Evolutionary conservation across 2,797 vertebrate genomes (phyloP).

Genomic region (Heterohyrax brucei): DNA sequence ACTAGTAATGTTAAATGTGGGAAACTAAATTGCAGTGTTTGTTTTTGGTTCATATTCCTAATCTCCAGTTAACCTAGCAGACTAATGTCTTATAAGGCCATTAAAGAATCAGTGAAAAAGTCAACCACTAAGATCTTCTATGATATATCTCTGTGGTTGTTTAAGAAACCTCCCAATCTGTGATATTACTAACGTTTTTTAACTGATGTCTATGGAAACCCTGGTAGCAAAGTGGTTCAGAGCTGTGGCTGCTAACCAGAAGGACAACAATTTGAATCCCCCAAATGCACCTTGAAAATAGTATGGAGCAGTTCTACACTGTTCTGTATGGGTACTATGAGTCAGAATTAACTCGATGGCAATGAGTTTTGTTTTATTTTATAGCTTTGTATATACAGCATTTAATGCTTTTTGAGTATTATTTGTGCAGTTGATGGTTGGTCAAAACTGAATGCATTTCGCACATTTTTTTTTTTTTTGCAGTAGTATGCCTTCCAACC

Average conservation of each 20-base stretch:
- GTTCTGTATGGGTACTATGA: no score
- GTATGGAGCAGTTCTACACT: no score
- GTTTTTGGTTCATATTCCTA: not conserved
- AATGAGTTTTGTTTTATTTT: no score
- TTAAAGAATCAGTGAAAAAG: not conserved
- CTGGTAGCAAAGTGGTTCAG: no score
- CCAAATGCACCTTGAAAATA: no score
- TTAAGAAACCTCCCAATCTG: not conserved
- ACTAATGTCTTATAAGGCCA: no score
- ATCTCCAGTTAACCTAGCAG: not conserved
- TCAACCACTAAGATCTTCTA: not conserved
- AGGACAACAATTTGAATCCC: no score
- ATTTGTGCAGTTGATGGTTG: not conserved
- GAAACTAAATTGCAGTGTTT: not conserved
- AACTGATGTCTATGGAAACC: not conserved
- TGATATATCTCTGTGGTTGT: not conserved
- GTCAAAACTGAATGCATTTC: not conserved
- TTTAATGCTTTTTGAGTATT: not conserved
- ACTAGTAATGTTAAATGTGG: not conserved
- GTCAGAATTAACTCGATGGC: no score
- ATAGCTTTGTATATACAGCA: not conserved
- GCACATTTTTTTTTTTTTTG: not conserved
- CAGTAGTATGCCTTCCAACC: not conserved
- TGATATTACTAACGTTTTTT: not conserved
- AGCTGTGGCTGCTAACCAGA: no score